A percentile compares a stretch with the other conserved stretches of the same genome.
Evolutionary conservation across 2,113 vertebrate genomes (phyloP).

Genomic region (Crotalus helleri): DNA sequence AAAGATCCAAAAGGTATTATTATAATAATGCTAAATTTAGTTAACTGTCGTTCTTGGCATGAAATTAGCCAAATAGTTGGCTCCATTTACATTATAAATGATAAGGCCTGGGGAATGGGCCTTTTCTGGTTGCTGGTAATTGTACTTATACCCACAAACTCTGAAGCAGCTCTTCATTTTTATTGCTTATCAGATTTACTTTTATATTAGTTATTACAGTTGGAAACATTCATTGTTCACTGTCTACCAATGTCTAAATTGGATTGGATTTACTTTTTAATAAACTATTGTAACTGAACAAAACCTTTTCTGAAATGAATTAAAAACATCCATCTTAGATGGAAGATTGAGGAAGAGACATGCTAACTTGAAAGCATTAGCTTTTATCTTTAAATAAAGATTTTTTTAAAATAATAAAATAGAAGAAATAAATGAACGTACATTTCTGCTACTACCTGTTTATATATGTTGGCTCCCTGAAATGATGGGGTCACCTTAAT

Average conservation of each 20-base stretch:
- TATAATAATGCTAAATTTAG: background rate
- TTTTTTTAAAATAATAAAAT: background rate
- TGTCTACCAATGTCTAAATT: background rate
- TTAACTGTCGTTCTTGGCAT: background rate
- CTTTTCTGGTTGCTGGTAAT: background rate
- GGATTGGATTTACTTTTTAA: background rate
- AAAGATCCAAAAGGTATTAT: background rate
- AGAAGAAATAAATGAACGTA: background rate
- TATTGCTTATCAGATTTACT: background rate
- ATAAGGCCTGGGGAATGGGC: too few relatives aligned
- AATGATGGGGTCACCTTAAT: slow-evolving; percentile 68
- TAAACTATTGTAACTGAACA: background rate
- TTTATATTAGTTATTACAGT: background rate
- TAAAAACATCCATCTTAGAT: background rate
- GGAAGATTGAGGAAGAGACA: background rate
- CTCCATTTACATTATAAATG: background rate
- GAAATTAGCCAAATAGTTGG: background rate
- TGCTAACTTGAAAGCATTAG: background rate
- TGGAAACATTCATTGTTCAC: background rate
- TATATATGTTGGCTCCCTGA: slow-evolving; percentile 11
- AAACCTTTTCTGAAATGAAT: background rate
- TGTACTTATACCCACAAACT: background rate
- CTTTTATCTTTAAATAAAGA: background rate
- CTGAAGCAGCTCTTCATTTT: background rate
- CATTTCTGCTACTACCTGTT: slow-evolving; percentile 11